Base-by-base conservation (phyloP, 2,888 invertebrate species). In the Folsomia candida region DNA sequence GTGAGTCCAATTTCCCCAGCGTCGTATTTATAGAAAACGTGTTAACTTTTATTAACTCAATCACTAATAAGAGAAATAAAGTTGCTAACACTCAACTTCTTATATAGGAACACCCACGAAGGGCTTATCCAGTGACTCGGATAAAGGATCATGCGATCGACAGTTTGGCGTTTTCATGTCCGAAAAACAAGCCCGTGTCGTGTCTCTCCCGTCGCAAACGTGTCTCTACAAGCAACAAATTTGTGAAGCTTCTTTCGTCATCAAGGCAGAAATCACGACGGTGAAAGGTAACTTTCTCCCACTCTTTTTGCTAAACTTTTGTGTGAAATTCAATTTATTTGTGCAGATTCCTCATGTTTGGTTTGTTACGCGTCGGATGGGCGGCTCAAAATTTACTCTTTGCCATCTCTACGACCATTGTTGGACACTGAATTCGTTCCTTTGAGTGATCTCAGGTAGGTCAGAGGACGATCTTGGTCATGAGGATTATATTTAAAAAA, bases 331-430 rank as follows among this genome's bases (percentile, higher is more conserved):
- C 57, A 11, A 57, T 11, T 6, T n/a, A 57, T n/a, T 6, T 57
- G 6, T 57, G 20, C 88, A 96, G 96, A 96, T 85, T 94, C 94
- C 84, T 93, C 94, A 81, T 97, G 96, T 85, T 87, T 97, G 82
- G 91, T 93, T 80, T 93, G 93, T 85, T 97, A 97, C 87, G 87
- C 94, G 82, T 95, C 96, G 76, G 96, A 92, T 85, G 97, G 97
- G 69, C 94, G 94, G 85, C 86, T 99, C 82, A 88, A 91, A 82
- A 92, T 94, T 76, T 94, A 94, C 87, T 96, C 94, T 86, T 87
- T 99, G 84, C 99, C 99, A 74, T 96, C 96, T 83, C 88, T 99
- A 81, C 90, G 94, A 84, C 91, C 91, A 81, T 88, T 99, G 78
- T 88, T 96, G 82, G 93, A 97, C 85, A 90, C 93, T 76, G 94